Percentiles rank a stretch among this genome's conserved stretches.
Conservation (phyloP, 2,888 invertebrate genomes). For the Aricia artaxerxes region DNA sequence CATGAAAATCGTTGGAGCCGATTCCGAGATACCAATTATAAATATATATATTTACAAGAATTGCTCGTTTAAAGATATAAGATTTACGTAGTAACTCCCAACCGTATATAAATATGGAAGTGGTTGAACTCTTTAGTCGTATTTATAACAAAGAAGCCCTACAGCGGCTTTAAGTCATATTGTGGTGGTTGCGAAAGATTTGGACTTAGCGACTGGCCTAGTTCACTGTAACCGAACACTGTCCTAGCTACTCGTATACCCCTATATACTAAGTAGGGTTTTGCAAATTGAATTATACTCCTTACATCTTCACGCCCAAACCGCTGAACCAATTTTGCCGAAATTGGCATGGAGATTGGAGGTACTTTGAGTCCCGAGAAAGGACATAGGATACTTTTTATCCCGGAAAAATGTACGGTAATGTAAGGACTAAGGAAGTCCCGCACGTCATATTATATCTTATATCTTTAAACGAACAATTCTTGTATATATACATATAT, state of each 20-base stretch:
- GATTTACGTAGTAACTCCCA: neutral
- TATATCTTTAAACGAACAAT: no score
- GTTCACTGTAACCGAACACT: constrained; percentile 10
- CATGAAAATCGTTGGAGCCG: no score
- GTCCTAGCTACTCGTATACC: neutral
- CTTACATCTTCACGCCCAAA: neutral
- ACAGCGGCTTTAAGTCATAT: neutral
- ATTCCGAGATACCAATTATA: no score
- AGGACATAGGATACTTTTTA: no score
- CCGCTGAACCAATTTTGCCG: no score
- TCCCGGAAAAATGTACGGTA: neutral
- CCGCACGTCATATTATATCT: no score
- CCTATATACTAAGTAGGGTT: neutral
- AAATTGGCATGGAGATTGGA: no score
- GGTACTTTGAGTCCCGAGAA: no score
- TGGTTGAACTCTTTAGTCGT: neutral
- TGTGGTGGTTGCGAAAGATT: neutral
- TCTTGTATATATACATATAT: no score
- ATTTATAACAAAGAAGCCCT: constrained; percentile 26
- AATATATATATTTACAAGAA: no score
- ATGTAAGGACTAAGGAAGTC: no score
- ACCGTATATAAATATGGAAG: neutral
- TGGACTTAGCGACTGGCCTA: constrained; percentile 21
- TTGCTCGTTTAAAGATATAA: no score
- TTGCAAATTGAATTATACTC: neutral